Base-by-base conservation (phyloP, 2,113 vertebrate species). In the Catharus bicknelli region DNA sequence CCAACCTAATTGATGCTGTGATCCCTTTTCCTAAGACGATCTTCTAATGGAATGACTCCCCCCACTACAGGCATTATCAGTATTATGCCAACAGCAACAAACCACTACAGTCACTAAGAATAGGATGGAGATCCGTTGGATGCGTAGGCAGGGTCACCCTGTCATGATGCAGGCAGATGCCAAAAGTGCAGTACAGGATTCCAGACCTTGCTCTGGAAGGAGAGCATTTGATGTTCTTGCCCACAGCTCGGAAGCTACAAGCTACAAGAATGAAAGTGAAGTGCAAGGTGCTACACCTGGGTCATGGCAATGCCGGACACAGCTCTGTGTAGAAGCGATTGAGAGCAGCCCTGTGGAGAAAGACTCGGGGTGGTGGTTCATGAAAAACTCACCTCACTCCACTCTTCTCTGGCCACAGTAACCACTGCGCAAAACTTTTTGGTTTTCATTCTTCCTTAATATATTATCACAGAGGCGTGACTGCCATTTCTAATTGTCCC, bases 121-220 rank as follows among this genome's bases (percentile, higher is more conserved):
- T 3, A 25, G 38, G 61, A 61, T 2, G 9, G 16, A 54, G 19
- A 6, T 17, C 27, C 16, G 5, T 0, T 22, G n/a, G 7, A 30
- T 11, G 25, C 0, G 0, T 6, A 32, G 55, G 47, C 34, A 59
- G 1, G 6, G 11, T 25, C 43, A 64, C 19, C 8, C 20, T 25
- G 36, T 30, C 27, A 15, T 7, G 26, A 23, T 15, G 29, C 29
- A 20, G 57, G 43, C 17, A 27, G 43, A 10, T 18, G 14, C 8
- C 22, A 26, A 23, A 10, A 13, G 14, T 0, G 11, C 0, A 0
- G 34, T 13, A 15, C 1, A 22, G 30, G 13, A 59, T 78, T 66
- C 22, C 64, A 73, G 15, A 30, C 7, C 4, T 32, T 18, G n/a
- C 22, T 80, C 27, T 25, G 25, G 27, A 51, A 85, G 34, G 42